Base-by-base conservation (phyloP, 2,113 vertebrate species). In the Phrynosoma platyrhinos region DNA sequence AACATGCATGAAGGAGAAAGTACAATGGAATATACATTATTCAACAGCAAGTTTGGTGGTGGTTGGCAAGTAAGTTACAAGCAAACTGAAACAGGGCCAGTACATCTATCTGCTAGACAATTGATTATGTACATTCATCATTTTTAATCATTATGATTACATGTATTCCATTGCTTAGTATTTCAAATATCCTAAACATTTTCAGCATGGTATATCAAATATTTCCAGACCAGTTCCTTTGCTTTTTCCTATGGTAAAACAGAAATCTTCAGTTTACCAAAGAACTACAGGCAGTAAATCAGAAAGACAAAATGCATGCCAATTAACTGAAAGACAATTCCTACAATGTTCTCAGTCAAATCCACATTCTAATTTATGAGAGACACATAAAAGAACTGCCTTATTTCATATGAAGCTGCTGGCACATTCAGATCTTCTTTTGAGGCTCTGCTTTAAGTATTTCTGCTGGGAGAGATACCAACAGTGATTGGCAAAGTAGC, bases 51-150 rank as follows among this genome's bases (percentile, higher is more conserved):
- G n/a, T 88, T 91, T 69, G 77, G 13, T 90, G 9, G 66, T 69
- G 20, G 23, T 8, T 62, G 32, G 2, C n/a, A 90, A 92, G 71
- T 21, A 71, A 20, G 8, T 69, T 86, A 92, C 55, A 80, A 84
- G 69, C 76, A 85, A 47, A 72, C 36, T 8, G 52, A 53, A 69
- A 9, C 40, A 85, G 20, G 4, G 85, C 89, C 86, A 36, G 92
- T 74, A 89, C 1, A 88, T 81, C 87, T 58, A 82, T 87, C 89
- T 74, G 13, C 87, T 84, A 76, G 77, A 87, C 83, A 91, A 72
- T 52, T 81, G 66, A 40, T 52, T 7, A 53, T 32, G 81, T 86
- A 89, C 14, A 87, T 55, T 12, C 40, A 64, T n/a, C 66, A 16
- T 3, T 68, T 30, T 71, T 55, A 83, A 72, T 83, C 9, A 32